A percentile compares a stretch with the other conserved stretches of the same genome.
Evolutionary conservation across 2,888 invertebrate genomes (phyloP).

Genomic region (Nephrotoma flavescens): DNA sequence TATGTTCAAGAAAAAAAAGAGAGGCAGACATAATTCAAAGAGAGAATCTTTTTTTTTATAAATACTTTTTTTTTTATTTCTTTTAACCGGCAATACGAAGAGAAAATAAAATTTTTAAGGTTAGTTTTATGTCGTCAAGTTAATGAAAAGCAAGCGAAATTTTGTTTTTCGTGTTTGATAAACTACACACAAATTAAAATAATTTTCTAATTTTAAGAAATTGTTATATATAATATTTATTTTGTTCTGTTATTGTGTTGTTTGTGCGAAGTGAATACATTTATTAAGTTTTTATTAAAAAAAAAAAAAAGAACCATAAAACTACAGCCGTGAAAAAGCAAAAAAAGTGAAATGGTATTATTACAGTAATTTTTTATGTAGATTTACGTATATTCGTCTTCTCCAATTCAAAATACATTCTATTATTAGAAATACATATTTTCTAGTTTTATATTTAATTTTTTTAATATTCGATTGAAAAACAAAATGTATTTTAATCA

Average conservation of each 20-base stretch:
- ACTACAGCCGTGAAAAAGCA: not conserved
- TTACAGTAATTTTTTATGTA: not conserved
- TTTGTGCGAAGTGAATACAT: not conserved
- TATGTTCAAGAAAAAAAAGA: not conserved
- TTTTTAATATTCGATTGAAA: not conserved
- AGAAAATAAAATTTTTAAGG: constrained; percentile 1
- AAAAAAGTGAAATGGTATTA: not conserved
- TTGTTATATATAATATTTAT: not conserved
- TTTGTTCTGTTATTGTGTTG: not conserved
- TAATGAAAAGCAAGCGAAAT: not conserved
- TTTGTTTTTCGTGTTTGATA: not conserved
- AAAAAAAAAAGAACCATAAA: not conserved
- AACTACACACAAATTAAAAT: not conserved
- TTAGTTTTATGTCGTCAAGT: constrained; percentile 4
- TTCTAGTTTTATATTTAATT: not conserved
- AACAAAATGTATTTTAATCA: not conserved
- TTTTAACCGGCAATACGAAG: not conserved
- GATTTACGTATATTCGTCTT: not conserved
- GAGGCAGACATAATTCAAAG: not conserved
- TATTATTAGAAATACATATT: not conserved
- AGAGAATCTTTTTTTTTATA: not conserved
- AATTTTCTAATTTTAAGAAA: not conserved
- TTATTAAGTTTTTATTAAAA: not conserved
- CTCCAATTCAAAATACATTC: not conserved
- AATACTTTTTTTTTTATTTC: not conserved